phyloP scores from a whole-genome alignment of 2,797 vertebrate species.

The Phoxinus dragarum region DNA sequence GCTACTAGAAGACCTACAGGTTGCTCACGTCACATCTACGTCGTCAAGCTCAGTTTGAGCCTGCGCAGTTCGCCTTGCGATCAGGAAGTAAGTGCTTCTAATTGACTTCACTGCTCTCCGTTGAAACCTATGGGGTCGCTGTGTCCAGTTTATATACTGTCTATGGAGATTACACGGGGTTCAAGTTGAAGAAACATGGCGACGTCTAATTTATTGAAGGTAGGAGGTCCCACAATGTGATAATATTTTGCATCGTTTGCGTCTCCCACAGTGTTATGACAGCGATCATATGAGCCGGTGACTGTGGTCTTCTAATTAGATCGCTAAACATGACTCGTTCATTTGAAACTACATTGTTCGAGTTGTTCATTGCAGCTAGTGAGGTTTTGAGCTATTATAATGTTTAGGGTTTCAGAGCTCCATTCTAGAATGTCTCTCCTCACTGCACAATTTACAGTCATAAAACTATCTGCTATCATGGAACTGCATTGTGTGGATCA shows the following conservation, averaged over 20 bases:
- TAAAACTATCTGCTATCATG: neutral
- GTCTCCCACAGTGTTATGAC: constrained; percentile 13
- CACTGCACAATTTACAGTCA: neutral
- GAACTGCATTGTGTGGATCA: neutral
- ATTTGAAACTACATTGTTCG: neutral
- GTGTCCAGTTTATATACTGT: too few species aligned
- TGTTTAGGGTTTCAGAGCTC: neutral
- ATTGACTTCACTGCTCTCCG: too few species aligned
- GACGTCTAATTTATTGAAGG: constrained; percentile 97
- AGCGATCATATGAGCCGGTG: neutral
- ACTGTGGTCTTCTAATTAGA: neutral
- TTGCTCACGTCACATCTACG: too few species aligned
- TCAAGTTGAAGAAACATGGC: constrained; percentile 94
- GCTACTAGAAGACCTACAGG: too few species aligned
- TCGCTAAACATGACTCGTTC: neutral
- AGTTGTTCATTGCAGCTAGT: neutral
- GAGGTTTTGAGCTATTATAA: neutral
- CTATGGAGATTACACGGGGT: constrained; percentile 79
- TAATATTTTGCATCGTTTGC: constrained; percentile 22
- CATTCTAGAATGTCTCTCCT: neutral
- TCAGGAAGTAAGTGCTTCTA: too few species aligned
- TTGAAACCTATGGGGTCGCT: too few species aligned
- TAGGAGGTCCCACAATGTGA: constrained; percentile 73
- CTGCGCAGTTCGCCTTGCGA: too few species aligned
- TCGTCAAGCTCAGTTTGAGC: too few species aligned